Percentiles rank a stretch among this genome's conserved stretches.
These are phyloP conservation scores for Dyspetes luteomarginatus DNA, from an alignment of 2,888 invertebrate species.

Conservation along the genomic window DNA sequence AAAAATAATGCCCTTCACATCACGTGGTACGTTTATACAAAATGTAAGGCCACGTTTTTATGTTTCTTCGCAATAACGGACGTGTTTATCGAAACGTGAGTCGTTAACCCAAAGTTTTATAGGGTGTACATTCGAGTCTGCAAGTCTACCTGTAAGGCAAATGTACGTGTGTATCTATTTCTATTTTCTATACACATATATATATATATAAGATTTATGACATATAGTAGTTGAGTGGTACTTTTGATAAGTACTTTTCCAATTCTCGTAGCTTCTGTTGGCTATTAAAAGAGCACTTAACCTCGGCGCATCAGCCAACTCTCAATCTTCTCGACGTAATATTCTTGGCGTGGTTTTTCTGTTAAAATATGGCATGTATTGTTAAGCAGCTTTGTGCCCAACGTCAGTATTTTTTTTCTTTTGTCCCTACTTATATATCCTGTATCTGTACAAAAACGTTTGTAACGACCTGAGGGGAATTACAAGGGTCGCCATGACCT, in stretches of 20 bases:
- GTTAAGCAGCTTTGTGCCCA: conserved; percentile 25
- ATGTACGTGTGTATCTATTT: background rate
- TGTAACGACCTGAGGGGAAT: background rate
- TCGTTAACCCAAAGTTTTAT: too few species aligned
- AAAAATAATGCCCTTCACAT: too few species aligned
- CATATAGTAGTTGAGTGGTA: background rate
- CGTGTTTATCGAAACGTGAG: too few species aligned
- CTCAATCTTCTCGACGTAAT: background rate
- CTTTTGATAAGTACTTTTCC: conserved; percentile 51
- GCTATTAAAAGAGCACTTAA: conserved; percentile 38
- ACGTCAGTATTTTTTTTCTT: conserved; percentile 6
- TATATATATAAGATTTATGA: conserved; percentile 11
- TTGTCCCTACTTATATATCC: background rate
- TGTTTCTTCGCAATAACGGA: too few species aligned
- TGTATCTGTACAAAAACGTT: background rate
- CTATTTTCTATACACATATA: background rate
- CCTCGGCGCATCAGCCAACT: conserved; percentile 11
- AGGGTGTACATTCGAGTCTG: too few species aligned
- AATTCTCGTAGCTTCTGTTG: conserved; percentile 26
- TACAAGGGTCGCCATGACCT: too few species aligned
- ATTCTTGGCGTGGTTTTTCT: background rate
- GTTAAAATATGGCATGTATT: background rate
- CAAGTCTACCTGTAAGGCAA: too few species aligned
- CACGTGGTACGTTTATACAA: background rate
- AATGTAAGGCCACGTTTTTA: too few species aligned